Conservation (phyloP, 1,140 invertebrate species). For the Odontomachus brunneus region DNA sequence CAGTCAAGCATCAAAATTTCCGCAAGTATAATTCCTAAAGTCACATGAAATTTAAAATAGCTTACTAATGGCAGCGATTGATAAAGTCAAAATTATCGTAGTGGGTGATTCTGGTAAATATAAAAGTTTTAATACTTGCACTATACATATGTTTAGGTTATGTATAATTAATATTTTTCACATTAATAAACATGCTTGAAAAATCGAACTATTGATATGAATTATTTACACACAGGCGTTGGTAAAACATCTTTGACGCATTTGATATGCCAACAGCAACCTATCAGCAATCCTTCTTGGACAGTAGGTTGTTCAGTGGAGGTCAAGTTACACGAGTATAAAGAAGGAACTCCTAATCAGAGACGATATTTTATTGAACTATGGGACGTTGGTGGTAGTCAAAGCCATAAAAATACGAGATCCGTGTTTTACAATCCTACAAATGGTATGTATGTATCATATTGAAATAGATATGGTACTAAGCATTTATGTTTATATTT, state of each 20-base stretch:
- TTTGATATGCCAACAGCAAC: conserved; percentile 95
- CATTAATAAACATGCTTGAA: not conserved
- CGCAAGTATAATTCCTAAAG: not conserved
- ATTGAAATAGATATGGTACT: not conserved
- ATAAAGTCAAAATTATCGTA: conserved; percentile 96
- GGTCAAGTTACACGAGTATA: conserved; percentile 98
- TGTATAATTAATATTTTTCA: not conserved
- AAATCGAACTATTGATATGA: not conserved
- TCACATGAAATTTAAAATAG: conserved; percentile 24
- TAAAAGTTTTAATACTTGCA: conserved; percentile 21
- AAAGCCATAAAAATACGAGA: conserved; percentile 95
- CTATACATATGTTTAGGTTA: not conserved
- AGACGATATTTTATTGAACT: conserved; percentile 97
- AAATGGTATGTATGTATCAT: conserved; percentile 90
- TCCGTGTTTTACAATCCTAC: conserved; percentile 96
- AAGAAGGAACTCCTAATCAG: conserved; percentile 96
- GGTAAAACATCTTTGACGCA: conserved; percentile 98
- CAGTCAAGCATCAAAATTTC: conserved; percentile 49
- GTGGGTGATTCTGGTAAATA: conserved; percentile 95
- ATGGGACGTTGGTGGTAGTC: conserved; percentile 98
- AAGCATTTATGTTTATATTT: too few species aligned
- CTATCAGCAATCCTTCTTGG: conserved; percentile 94
- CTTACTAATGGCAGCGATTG: conserved; percentile 89
- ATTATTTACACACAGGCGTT: conserved; percentile 89
- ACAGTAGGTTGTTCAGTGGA: conserved; percentile 98